Evolutionary conservation across 2,888 invertebrate genomes (phyloP).

Genomic region (Drosophila subquinaria): DNA sequence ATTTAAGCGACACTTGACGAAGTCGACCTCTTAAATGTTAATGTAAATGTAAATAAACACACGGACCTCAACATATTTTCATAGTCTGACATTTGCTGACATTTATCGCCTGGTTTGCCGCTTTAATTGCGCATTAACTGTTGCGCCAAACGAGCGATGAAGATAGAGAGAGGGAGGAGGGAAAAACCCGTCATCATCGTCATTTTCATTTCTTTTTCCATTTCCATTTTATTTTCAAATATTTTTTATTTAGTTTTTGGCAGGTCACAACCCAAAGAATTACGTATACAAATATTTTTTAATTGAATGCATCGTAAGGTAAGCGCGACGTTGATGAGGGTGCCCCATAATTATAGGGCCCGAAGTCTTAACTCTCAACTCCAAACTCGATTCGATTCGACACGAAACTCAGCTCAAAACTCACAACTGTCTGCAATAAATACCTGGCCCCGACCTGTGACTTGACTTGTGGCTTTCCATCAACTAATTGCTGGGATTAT

Average conservation of each 20-base stretch:
- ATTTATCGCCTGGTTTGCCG: slow-evolving; percentile 64
- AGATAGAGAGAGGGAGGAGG: neutral
- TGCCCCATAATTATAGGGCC: slow-evolving; percentile 66
- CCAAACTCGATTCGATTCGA: slow-evolving; percentile 25
- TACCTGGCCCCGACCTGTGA: neutral
- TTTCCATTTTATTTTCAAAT: slow-evolving; percentile 14
- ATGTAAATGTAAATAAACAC: slow-evolving; percentile 63
- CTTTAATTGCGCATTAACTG: slow-evolving; percentile 69
- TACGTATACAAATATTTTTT: slow-evolving; percentile 59
- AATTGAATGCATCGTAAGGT: slow-evolving; percentile 60
- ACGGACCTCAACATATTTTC: slow-evolving; percentile 41
- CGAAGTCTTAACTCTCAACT: slow-evolving; percentile 27
- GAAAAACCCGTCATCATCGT: slow-evolving; percentile 17
- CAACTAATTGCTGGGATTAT: slow-evolving; percentile 68
- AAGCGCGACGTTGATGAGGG: slow-evolving; percentile 68
- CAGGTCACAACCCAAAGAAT: slow-evolving; percentile 46
- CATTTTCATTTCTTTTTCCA: slow-evolving; percentile 26
- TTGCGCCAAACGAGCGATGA: slow-evolving; percentile 25
- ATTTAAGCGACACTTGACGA: slow-evolving; percentile 76
- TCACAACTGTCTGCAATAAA: slow-evolving; percentile 5
- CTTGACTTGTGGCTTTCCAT: slow-evolving; percentile 52
- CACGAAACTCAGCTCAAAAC: slow-evolving; percentile 31
- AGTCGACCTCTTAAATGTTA: slow-evolving; percentile 37
- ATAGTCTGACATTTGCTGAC: slow-evolving; percentile 59
- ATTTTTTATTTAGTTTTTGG: slow-evolving; percentile 23